Evolutionary conservation across 2,113 vertebrate genomes (phyloP).

Genomic region (Nothobranchius kuhntae): DNA sequence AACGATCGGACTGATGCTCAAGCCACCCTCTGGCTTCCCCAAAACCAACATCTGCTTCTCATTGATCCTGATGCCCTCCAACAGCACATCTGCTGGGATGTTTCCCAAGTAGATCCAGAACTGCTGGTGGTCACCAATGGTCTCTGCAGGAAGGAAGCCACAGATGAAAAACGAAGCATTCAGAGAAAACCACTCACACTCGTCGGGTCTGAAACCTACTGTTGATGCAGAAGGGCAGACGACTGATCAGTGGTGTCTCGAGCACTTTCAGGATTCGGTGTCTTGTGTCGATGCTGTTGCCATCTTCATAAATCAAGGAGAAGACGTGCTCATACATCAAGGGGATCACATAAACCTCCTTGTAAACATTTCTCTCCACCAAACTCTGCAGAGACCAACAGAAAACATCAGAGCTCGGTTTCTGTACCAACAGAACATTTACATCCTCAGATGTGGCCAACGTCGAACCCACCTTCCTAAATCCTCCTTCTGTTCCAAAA

Average conservation of each 20-base stretch:
- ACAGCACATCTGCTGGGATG: conserved; percentile 55
- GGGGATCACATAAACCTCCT: conserved; percentile 49
- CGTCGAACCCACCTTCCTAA: conserved; percentile 44
- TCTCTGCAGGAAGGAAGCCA: conserved; percentile 44
- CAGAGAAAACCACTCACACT: too few species aligned
- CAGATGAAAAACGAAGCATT: background rate
- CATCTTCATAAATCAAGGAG: conserved; percentile 42
- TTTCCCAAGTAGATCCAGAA: conserved; percentile 65
- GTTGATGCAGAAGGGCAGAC: conserved; percentile 38
- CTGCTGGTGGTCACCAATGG: background rate
- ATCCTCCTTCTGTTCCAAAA: conserved; percentile 60
- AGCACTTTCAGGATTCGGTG: conserved; percentile 41
- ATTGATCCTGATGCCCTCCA: conserved; percentile 54
- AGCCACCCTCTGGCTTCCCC: background rate
- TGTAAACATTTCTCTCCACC: conserved; percentile 58
- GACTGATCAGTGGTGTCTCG: conserved; percentile 45
- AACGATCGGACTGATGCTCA: conserved; percentile 21
- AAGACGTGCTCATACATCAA: conserved; percentile 64
- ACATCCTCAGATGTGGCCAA: too few species aligned
- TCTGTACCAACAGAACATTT: too few species aligned
- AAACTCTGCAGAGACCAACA: conserved; percentile 37
- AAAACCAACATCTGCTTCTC: conserved; percentile 14
- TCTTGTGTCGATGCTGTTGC: conserved; percentile 39
- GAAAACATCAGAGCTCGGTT: too few species aligned
- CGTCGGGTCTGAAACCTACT: conserved; percentile 13